phyloP scores from a whole-genome alignment of 35 echinoderm and acorn worm species.

The Ophiothrix spiculata region DNA sequence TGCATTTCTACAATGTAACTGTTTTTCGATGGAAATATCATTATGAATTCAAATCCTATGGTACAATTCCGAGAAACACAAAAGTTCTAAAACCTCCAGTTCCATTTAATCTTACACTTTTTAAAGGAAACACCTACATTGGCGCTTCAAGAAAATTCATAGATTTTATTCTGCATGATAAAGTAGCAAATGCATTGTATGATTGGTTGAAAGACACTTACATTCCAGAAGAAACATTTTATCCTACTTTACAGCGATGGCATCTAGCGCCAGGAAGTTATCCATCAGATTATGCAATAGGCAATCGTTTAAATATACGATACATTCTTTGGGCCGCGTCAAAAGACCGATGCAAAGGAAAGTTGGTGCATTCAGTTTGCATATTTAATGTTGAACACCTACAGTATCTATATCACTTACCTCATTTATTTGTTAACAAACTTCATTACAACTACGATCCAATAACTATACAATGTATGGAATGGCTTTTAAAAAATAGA shows the following conservation, averaged over 20 bases:
- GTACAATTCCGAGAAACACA: neutral
- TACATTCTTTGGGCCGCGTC: neutral
- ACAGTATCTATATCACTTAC: neutral
- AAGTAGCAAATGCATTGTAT: constrained; percentile 40
- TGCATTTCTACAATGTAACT: too few species aligned
- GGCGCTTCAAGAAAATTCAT: constrained; percentile 34
- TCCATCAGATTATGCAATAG: neutral
- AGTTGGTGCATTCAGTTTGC: constrained; percentile 37
- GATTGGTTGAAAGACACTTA: constrained; percentile 43
- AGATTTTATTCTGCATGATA: constrained; percentile 24
- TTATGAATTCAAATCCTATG: neutral
- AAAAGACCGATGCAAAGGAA: constrained; percentile 13
- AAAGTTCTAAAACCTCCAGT: constrained; percentile 20
- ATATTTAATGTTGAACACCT: constrained; percentile 26
- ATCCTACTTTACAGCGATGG: constrained; percentile 50
- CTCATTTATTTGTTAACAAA: constrained; percentile 52
- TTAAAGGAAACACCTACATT: constrained; percentile 35
- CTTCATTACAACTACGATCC: constrained; percentile 58
- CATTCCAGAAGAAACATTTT: constrained; percentile 48
- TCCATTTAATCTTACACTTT: constrained; percentile 48
- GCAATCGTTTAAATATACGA: neutral
- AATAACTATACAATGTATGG: constrained; percentile 51
- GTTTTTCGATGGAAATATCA: too few species aligned
- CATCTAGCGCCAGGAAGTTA: constrained; percentile 51
- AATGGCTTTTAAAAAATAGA: constrained; percentile 44